Base-by-base conservation (phyloP, 2,888 invertebrate genomes). In the Capitulum mitella region DNA sequence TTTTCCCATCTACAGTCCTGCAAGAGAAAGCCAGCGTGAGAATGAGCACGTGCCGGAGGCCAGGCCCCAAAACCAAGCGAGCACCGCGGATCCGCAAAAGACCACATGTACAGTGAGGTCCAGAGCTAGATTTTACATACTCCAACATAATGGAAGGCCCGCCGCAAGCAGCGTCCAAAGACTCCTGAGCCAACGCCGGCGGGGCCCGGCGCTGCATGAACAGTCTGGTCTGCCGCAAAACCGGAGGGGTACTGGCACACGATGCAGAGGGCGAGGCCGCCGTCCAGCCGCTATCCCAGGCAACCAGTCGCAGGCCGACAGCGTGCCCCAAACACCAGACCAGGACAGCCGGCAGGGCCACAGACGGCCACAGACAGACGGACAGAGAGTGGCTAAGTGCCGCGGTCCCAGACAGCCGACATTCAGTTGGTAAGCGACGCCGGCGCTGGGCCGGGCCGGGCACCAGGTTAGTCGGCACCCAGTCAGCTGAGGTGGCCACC, bases 1-100 rank as follows among this genome's bases (percentile, higher is more conserved):
- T 70, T 70, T 70, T 70, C 40, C 70, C 70, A 40, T 70, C 70
- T 26, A 70, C 40, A 22, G 70, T 70, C 70, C 70, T 70, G 70
- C 22, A 70, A 70, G 40, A 40, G 37, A 40, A 26, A 40, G 64
- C 34, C 5, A 58, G 58, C 5, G 58, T 29, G 58, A 2, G 58
- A 2, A 2, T 29, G 8, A 14, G 58, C 29, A n/a, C 1, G 26
- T 10, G n/a, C 58, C 10, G n/a, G 51, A 3, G 10, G 10, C 58
- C 58, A 29, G 8, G 58, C 58, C n/a, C 29, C 58, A n/a, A 29
- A n/a, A 26, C 5, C 19, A 51, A 6, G 51, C 26, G 51, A 51
- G 26, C 51, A 26, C 22, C 26, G 19, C 2, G 26, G 1, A 26
- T 26, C 19, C 22, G 51, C 26, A 6, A 6, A 22, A 19, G 51